Evolutionary conservation across 2,797 vertebrate species (phyloP), one percentile per base, ranked within the genome.

Genomic region (Alca torda): DNA sequence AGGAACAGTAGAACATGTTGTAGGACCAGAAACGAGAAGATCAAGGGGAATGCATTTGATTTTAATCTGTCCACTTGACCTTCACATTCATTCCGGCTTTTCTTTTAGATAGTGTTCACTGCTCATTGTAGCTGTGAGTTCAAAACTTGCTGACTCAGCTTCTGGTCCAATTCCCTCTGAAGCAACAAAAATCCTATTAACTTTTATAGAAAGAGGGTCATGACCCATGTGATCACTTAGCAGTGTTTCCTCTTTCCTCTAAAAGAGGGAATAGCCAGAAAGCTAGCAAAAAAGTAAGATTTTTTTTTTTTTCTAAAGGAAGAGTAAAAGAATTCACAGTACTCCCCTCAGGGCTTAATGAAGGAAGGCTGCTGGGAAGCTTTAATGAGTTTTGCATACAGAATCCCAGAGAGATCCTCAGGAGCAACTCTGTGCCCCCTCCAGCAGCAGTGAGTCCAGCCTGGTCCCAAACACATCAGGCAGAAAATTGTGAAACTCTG

Each of bases 111-210:
- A 61, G 41, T 33, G 4, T 48, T 87, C 76, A 39, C 16, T 60
- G 31, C 25, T 88, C 0, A 0, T 26, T 61, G 24, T 57, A 54
- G 13, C 21, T 72, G 6, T 31, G 87, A 60, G 67, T 67, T 94
- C 68, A 87, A 89, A 94, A 72, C 45, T 91, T 90, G 75, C 60
- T 84, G 53, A 35, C 21, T 94, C 83, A 93, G 68, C 88, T 90
- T 80, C 37, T 69, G 60, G 21, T 68, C 78, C 50, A 68, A n/a
- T 9, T 72, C 46, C 9, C 19, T 78, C 73, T 25, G 23, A 92
- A 90, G 60, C 74, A 90, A 87, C 28, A 91, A 82, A 95, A 95
- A 85, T 83, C 53, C 33, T 46, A 84, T 94, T 87, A 94, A 87
- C 26, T 85, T 90, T 46, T 72, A 56, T 25, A 89, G 84, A 85